Base-by-base conservation (phyloP, 2,113 vertebrate species). In the Sakesphorus luctuosus region DNA sequence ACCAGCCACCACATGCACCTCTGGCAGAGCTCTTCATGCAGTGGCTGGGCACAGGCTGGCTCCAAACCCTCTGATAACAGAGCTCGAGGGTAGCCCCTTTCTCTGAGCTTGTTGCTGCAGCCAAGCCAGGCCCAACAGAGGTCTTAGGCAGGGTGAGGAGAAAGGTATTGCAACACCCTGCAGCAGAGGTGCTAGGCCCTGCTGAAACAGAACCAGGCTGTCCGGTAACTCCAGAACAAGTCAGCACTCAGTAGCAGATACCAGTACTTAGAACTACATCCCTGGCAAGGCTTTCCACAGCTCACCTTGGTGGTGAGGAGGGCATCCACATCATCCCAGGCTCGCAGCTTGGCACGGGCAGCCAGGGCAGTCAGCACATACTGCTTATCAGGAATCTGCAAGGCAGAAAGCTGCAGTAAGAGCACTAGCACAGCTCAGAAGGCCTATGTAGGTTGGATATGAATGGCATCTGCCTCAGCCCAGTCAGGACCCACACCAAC, bases 361-460 rank as follows among this genome's bases (percentile, higher is more conserved):
- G 98, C 99, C 87, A 99, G 85, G 18, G 98, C 98, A 31, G 99
- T 99, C 89, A 99, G 97, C 82, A 99, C 98, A 77, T 98, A 99
- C 95, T 99, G 99, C 90, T 99, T 99, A 93, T 99, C 99, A 63
- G 99, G 98, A 87, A 99, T 98, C 99, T 99, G 97, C 72, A 97
- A 96, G 56, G 72, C 78, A 97, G 55, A 96, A 55, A 92, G 90
- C 52, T 87, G 66, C 33, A 69, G 52, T 85, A 38, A 94, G 85
- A 78, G 35, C 8, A 31, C 63, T 4, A 77, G 35, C 66, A 93
- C 55, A 58, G 74, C 38, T 53, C 69, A 81, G 67, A 78, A 33
- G 7, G 29, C 6, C 33, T 40, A 13, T 13, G 26, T 11, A 44
- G 28, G n/a, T 7, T 52, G 73, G 18, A 71, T 17, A 52, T 33